Conservation (phyloP, 1,140 invertebrate species). For the Panagrolaimus sp. region DNA sequence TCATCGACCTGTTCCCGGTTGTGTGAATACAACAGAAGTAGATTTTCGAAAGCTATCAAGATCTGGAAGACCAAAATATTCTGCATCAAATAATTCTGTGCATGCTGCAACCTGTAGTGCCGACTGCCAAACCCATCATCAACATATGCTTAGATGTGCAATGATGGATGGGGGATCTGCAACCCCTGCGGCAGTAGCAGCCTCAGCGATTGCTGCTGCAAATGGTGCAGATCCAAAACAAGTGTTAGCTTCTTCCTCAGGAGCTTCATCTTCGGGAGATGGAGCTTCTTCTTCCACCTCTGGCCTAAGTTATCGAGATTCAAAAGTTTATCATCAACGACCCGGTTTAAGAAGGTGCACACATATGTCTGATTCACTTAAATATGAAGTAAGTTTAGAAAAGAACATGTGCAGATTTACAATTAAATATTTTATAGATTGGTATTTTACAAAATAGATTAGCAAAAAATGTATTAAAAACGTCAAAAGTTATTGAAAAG, state of each 20-base stretch:
- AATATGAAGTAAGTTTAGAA: constrained; percentile 49
- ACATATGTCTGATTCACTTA: constrained; percentile 54
- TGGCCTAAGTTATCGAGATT: constrained; percentile 4
- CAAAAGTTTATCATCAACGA: constrained; percentile 32
- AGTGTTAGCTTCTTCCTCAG: constrained; percentile 52
- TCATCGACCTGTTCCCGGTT: constrained; percentile 93
- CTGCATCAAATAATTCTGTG: constrained; percentile 37
- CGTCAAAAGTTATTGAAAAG: constrained; percentile 91
- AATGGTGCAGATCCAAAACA: constrained; percentile 18
- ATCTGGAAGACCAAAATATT: constrained; percentile 66
- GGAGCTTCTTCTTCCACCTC: neutral
- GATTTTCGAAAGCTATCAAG: constrained; percentile 74
- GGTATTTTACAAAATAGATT: constrained; percentile 83
- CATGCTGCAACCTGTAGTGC: constrained; percentile 17
- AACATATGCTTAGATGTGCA: constrained; percentile 10
- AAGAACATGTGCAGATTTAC: constrained; percentile 84
- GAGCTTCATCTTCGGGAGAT: constrained; percentile 20
- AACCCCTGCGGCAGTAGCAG: constrained; percentile 2
- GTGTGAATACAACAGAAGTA: constrained; percentile 92
- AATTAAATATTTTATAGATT: constrained; percentile 85
- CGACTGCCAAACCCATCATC: constrained; percentile 16
- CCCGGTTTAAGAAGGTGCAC: constrained; percentile 53
- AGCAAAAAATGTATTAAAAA: constrained; percentile 82
- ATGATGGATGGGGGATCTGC: constrained; percentile 10
- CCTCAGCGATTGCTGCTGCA: constrained; percentile 11